Base-by-base conservation (phyloP, 2,797 vertebrate species). In the Allobates femoralis region DNA sequence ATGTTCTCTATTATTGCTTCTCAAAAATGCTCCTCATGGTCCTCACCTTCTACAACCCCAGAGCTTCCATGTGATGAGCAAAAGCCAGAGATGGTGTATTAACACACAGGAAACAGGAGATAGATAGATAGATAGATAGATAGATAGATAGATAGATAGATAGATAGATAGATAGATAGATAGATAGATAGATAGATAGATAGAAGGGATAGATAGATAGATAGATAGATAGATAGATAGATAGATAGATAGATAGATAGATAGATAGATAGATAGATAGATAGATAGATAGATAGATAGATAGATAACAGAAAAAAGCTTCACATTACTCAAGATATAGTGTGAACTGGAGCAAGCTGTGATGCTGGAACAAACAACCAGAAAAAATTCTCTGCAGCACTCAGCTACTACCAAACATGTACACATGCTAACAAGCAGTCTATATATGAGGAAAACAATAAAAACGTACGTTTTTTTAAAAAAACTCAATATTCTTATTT, bases 1-100 rank as follows among this genome's bases (percentile, higher is more conserved):
- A 87, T 84, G 82, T 84, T 71, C 41, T 56, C 56, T 62, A 62
- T 88, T 85, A 84, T 84, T 88, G 83, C 81, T 88, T 84, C 55
- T 34, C 51, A 79, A 73, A 80, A 37, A 28, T 21, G 32, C 50
- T 84, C 55, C 71, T 51, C 19, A 10, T 46, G 58, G 18, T 56
- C 55, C 55, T 85, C 86, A 80, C 86, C 86, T 88, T 81, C 62
- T 23, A 51, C 32, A 26, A 84, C 81, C 86, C 67, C 55, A 18
- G 19, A 60, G 15, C 26, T 5, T 16, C 55, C 55, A 75, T 37
- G 21, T 41, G 60, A 64, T 69, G 16, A 53, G 6, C 5, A 69
- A 46, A 56, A 74, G 18, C 41, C 3, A 67, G 14, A 32, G 79
- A 5, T 37, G 26, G 26, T 79, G 30, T 83, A 79, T 37, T 77